Percentiles rank a stretch among this genome's conserved stretches.
Conservation (phyloP, 2,113 vertebrate species). For the Peromyscus californicus region DNA sequence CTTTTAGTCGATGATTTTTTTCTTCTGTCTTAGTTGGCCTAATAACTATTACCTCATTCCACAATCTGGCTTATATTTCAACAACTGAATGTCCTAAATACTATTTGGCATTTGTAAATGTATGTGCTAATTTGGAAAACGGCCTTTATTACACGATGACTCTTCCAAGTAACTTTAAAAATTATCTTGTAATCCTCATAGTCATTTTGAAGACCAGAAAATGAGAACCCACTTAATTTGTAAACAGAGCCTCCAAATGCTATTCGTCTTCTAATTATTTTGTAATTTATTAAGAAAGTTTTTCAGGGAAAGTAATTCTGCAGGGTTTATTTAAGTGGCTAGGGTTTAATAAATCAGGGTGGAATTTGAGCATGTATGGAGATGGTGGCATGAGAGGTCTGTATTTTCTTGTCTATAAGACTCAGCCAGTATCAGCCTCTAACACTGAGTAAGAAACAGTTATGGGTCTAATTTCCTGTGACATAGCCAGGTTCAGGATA, state of each 20-base stretch:
- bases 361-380: background rate
- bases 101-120: conserved; percentile 73
- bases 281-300: conserved; percentile 63
- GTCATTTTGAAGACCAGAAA: conserved; percentile 36
- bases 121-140: conserved; percentile 74
- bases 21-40: conserved; percentile 30
- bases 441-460: background rate
- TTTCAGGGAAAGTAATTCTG: conserved; percentile 57
- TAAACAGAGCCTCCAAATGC: conserved; percentile 33
- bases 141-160: conserved; percentile 62
- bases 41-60: conserved; percentile 52
- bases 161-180: conserved; percentile 69
- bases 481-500: background rate
- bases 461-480: background rate
- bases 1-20: conserved; percentile 36
- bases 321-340: conserved; percentile 57
- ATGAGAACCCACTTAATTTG: conserved; percentile 39
- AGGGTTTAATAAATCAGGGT: conserved; percentile 10
- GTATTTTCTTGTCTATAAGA: background rate
- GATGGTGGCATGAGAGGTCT: background rate
- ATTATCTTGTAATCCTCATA: background rate
- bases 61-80: conserved; percentile 70
- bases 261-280: conserved; percentile 62
- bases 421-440: background rate
- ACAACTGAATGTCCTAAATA: conserved; percentile 69